Evolutionary conservation across 2,113 vertebrate species (phyloP), one percentile per base, ranked within the genome.

Genomic region (Eurystomus gularis): DNA sequence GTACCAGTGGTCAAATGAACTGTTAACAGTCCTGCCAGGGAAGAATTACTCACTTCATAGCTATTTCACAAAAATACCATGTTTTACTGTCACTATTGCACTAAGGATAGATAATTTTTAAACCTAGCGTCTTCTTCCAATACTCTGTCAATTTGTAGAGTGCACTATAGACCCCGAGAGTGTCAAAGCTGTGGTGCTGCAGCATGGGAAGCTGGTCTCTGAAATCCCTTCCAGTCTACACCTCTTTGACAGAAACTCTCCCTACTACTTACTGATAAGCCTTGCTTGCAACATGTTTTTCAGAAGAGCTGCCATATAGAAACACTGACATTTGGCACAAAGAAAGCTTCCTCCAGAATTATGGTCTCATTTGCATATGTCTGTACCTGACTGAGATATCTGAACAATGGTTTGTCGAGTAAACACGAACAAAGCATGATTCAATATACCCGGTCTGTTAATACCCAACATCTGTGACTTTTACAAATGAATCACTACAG

Each of bases 261-360:
- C 29, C 69, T 82, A 79, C 15, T 42, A 42, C 42, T 60, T 83
- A 64, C 68, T 55, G 65, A 66, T 66, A 76, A 93, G 68, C n/a
- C 58, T 83, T 62, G 39, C 57, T 40, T 72, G 66, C 25, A 82
- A 19, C 73, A 20, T 37, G 28, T 31, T 75, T 87, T 82, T 79
- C 75, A 86, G 58, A 82, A 46, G 35, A 92, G 64, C 40, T 81
- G 57, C 75, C 79, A 80, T 33, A 90, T 0, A 94, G 79, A 93
- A 95, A 80, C 44, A 80, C 33, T 66, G 66, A 77, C 75, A 82
- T 77, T 95, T 70, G 44, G 71, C 79, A 96, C 42, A 77, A 33
- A 85, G 84, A 91, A 91, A 91, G 80, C 51, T 86, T 93, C 57
- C 76, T n/a, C 35, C 76, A 48, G 81, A 85, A 75, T 68, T 44